phyloP scores from a whole-genome alignment of 2,113 vertebrate species.

The Deroptyus accipitrinus region DNA sequence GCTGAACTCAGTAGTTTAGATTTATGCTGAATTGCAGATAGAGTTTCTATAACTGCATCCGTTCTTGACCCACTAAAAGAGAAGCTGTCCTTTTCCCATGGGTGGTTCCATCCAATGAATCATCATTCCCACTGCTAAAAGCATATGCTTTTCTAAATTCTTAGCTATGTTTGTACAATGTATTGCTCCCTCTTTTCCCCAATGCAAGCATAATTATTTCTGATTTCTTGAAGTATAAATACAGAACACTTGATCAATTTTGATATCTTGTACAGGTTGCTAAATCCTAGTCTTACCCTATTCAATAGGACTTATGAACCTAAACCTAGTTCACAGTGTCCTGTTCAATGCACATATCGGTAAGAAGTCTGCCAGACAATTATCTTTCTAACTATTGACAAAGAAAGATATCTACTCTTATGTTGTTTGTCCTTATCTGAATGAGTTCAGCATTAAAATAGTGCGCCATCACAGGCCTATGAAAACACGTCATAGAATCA shows the following conservation, averaged over 20 bases:
- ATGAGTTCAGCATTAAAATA: neutral
- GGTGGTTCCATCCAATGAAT: neutral
- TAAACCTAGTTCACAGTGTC: neutral
- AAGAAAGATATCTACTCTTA: neutral
- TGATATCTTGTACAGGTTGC: neutral
- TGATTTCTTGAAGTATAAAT: neutral
- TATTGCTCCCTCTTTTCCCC: neutral
- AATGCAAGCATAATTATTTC: neutral
- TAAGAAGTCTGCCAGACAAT: neutral
- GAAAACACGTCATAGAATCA: neutral
- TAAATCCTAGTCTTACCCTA: neutral
- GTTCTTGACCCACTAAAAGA: neutral
- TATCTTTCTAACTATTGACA: neutral
- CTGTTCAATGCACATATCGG: neutral
- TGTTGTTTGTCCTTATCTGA: neutral
- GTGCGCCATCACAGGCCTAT: neutral
- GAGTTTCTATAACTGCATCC: neutral
- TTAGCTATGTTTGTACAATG: neutral
- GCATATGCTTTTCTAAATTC: neutral
- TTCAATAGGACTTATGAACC: neutral
- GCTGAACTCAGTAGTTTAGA: neutral
- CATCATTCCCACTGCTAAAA: neutral
- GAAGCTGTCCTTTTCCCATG: neutral
- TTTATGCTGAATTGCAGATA: neutral
- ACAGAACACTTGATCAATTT: neutral